Base-by-base conservation (phyloP, 2,888 invertebrate genomes). In the Tyria jacobaeae region DNA sequence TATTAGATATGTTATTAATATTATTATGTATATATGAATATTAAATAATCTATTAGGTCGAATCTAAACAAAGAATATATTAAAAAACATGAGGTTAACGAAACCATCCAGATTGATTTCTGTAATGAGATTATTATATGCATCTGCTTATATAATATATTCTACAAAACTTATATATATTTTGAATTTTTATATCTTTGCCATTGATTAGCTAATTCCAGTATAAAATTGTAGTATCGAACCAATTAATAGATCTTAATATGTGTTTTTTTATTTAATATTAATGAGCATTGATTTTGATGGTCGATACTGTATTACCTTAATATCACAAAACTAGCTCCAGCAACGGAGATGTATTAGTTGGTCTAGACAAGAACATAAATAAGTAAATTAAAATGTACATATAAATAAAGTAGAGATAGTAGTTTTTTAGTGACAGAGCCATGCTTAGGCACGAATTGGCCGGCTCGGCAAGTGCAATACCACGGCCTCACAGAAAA, bases 1-100 rank as follows among this genome's bases (percentile, higher is more conserved):
- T 66, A 69, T 68, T 67, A 54, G 14, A 66, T 62, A 47, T 10
- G 63, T 57, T 51, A 10, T 65, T 65, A 60, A 41, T 37, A 56
- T 64, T 21, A 17, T 54, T 60, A 49, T 39, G n/a, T 39, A 2
- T 12, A 25, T 47, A 58, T 39, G 37, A 52, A 64, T 58, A 53
- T 52, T 21, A 51, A 54, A 14, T 60, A 25, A 58, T 60, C 48
- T 41, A 50, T 55, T 48, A 41, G 41, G 31, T 57, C 47, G 47
- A 59, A 64, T 75, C 57, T 57, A 39, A 41, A 60, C 52, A 57
- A 39, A 31, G 37, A 37, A 57, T 50, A 54, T 64, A 58, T 55
- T 64, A 31, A 1, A 49, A 15, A 44, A 60, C 39, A 6, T 34
- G 35, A 57, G 39, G n/a, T 48, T 31, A n/a, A 48, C 49, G 24